Conservation (phyloP, 2,888 invertebrate species). For the Portevinia maculata region DNA sequence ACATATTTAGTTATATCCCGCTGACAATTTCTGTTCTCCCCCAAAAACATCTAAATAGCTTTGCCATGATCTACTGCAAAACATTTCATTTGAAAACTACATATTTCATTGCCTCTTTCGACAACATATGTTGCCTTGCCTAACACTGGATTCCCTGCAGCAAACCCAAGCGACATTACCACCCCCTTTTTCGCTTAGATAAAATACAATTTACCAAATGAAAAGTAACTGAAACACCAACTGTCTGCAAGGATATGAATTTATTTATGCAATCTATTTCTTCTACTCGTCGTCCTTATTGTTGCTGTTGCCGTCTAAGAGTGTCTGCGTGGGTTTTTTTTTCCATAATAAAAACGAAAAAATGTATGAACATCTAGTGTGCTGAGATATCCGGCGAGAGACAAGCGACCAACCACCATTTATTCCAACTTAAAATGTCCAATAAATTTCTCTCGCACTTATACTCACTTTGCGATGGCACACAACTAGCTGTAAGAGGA, state of each 20-base stretch:
- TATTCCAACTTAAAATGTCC: conserved; percentile 74
- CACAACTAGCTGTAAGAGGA: conserved; percentile 41
- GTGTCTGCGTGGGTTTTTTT: conserved; percentile 13
- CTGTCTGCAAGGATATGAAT: conserved; percentile 72
- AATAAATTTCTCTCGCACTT: conserved; percentile 70
- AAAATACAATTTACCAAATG: conserved; percentile 72
- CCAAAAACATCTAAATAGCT: too few relatives aligned
- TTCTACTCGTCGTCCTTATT: conserved; percentile 45
- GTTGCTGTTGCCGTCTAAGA: conserved; percentile 5
- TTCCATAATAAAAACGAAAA: conserved; percentile 32
- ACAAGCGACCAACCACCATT: conserved; percentile 72
- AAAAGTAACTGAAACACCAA: conserved; percentile 73
- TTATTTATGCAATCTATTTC: conserved; percentile 72
- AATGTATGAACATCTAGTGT: conserved; percentile 69
- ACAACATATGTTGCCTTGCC: conserved; percentile 38
- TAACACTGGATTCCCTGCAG: conserved; percentile 16
- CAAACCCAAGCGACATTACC: not conserved
- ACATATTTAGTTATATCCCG: too few relatives aligned
- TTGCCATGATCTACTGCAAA: conserved; percentile 17
- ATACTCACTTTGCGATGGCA: conserved; percentile 37
- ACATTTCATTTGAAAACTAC: conserved; percentile 19
- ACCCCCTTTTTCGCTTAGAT: conserved; percentile 9
- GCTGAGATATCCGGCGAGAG: conserved; percentile 69
- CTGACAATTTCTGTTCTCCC: too few relatives aligned
- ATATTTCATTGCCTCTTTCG: conserved; percentile 20